A percentile compares a stretch with the other conserved stretches of the same genome.
These are phyloP conservation scores for Octopus sinensis DNA, from an alignment of 1,140 invertebrate species.

Conservation along the genomic window DNA sequence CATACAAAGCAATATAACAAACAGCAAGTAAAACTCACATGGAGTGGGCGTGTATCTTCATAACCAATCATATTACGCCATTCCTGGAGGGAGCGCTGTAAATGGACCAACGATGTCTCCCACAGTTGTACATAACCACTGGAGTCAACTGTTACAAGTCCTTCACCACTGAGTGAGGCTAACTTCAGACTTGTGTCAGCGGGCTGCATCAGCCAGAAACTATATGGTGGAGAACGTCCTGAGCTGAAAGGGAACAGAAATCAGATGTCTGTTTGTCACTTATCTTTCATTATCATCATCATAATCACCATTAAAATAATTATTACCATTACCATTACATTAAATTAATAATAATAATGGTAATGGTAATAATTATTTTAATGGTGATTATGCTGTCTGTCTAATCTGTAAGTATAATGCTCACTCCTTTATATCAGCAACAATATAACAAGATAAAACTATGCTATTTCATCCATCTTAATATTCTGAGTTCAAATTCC, in stretches of 20 bases:
- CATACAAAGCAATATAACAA: too few relatives aligned
- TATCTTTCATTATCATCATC: constrained; percentile 49
- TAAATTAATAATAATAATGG: too few relatives aligned
- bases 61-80: constrained; percentile 61
- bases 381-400: too few relatives aligned
- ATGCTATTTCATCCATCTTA: too few relatives aligned
- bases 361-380: too few relatives aligned
- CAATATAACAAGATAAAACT: too few relatives aligned
- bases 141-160: constrained; percentile 64
- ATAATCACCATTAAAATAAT: background rate
- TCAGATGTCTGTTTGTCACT: background rate
- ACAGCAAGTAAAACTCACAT: constrained; percentile 30
- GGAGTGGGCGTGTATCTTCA: constrained; percentile 42
- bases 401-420: too few relatives aligned
- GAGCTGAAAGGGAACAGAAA: constrained; percentile 30
- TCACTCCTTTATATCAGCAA: too few relatives aligned
- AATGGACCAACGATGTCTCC: constrained; percentile 61
- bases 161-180: constrained; percentile 57
- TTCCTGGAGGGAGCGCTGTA: constrained; percentile 59
- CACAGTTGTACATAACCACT: constrained; percentile 65
- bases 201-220: constrained; percentile 45
- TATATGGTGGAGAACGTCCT: constrained; percentile 40
- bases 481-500: too few relatives aligned
- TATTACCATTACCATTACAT: constrained; percentile 26
- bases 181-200: constrained; percentile 51